phyloP scores from a whole-genome alignment of 2,888 invertebrate genomes.

The Scaptomyza tumidula region DNA sequence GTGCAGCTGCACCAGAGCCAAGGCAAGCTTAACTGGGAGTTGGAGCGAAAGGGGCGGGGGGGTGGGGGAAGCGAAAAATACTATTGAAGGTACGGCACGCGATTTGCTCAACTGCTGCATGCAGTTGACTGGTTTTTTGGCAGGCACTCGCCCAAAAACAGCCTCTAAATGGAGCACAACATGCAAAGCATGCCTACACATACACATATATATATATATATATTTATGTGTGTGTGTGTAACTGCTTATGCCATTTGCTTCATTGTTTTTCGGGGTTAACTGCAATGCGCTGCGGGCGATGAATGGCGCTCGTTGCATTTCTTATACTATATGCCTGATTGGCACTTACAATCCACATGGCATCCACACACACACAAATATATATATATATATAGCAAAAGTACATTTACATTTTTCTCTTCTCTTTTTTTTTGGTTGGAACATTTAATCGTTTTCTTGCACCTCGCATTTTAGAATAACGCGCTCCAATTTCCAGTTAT shows the following conservation, averaged over 20 bases:
- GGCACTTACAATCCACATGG: slow-evolving; percentile 28
- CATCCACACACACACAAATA: slow-evolving; percentile 8
- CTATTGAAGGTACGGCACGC: slow-evolving; percentile 41
- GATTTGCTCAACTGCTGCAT: slow-evolving; percentile 64
- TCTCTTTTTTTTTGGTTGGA: background rate
- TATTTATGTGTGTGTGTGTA: slow-evolving; percentile 19
- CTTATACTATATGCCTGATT: slow-evolving; percentile 13
- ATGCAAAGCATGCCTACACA: slow-evolving; percentile 32
- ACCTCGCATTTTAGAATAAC: background rate
- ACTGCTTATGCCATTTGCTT: slow-evolving; percentile 62
- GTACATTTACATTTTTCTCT: background rate
- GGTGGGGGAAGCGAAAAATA: background rate
- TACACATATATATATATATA: slow-evolving; percentile 1
- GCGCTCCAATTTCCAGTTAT: too few relatives aligned
- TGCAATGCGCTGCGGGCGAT: slow-evolving; percentile 74
- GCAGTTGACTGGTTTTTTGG: slow-evolving; percentile 65
- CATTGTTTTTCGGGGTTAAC: slow-evolving; percentile 78
- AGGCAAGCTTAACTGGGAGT: slow-evolving; percentile 10
- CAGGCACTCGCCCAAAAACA: slow-evolving; percentile 45
- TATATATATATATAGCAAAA: background rate
- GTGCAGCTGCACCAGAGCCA: slow-evolving; percentile 59
- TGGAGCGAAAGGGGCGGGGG: background rate
- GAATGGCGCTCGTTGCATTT: slow-evolving; percentile 33
- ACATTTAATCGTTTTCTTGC: background rate
- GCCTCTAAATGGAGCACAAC: slow-evolving; percentile 71